phyloP scores from a whole-genome alignment of 2,888 invertebrate species.

The Trichogramma evanescens region DNA sequence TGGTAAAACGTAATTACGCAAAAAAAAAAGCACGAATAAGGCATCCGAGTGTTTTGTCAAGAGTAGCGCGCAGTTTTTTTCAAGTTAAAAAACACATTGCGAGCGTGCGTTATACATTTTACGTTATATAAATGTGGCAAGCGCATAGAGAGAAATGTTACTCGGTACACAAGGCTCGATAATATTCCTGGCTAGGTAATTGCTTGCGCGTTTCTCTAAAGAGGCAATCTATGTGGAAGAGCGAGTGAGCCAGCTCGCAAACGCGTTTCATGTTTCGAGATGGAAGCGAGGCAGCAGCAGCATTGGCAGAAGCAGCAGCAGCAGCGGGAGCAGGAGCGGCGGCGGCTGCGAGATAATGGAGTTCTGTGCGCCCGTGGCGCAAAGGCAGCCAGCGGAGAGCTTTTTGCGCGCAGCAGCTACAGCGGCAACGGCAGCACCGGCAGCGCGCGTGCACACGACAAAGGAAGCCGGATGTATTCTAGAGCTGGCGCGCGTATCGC shows the following conservation, averaged over 20 bases:
- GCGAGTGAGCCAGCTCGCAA: background rate
- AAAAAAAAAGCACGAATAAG: no score
- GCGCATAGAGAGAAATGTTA: no score
- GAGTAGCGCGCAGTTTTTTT: no score
- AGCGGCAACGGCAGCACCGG: background rate
- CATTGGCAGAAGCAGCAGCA: conserved; percentile 1
- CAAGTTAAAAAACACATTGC: no score
- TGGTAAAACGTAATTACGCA: no score
- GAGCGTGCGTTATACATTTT: no score
- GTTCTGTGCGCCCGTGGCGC: conserved; percentile 11
- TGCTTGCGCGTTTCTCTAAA: no score
- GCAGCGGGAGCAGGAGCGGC: conserved; percentile 1
- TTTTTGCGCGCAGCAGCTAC: conserved; percentile 8
- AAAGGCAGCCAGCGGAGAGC: conserved; percentile 6
- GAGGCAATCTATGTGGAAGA: background rate
- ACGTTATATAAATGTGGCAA: no score
- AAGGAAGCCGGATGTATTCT: background rate
- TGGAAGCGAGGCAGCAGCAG: background rate
- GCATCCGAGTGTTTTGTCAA: no score
- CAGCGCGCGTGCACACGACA: background rate
- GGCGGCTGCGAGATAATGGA: conserved; percentile 3
- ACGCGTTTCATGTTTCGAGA: background rate
- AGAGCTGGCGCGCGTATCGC: no score
- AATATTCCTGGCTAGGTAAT: no score
- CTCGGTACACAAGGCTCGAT: no score